Base-by-base conservation (phyloP, 2,113 vertebrate genomes). In the Callipepla squamata region DNA sequence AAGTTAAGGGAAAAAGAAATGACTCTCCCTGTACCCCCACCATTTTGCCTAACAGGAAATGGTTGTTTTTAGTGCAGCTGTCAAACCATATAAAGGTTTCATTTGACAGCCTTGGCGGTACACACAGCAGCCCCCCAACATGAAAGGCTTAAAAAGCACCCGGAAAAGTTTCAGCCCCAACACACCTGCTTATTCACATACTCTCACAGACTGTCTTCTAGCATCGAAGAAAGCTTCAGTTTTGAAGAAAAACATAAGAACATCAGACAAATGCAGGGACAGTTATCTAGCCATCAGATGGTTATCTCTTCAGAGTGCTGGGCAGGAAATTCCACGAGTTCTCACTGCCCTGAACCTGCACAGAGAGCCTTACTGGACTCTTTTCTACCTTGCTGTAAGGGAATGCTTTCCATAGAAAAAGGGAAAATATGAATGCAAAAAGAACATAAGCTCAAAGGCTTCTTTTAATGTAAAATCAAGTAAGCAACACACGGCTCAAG, bases 291-390 rank as follows among this genome's bases (percentile, higher is more conserved):
- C 93, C 48, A 11, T 95, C 90, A 93, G 83, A 92, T 90, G 77
- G 86, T 86, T 94, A 70, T 90, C 80, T 90, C 42, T 90, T 88
- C 80, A 58, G 34, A 92, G 45, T 0, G 0, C 51, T 72, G 2
- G 1, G 55, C 89, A 94, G 91, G 91, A 96, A 95, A 96, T 96
- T 96, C 91, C 89, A 89, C 3, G 5, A 91, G 74, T 48, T 89
- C 58, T 55, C 12, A 2, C 44, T 22, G 75, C 58, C 36, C 61
- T 9, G 15, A 84, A 93, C 74, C 58, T 65, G 23, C 2, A 5
- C 28, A 32, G 11, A 7, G 40, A 26, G 32, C 36, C 47, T 87
- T 89, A 62, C 20, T 65, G 44, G 57, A 51, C 62, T 79, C n/a
- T 22, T 42, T 69, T 65, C 77, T 62, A 89, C 17, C 28, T 75